Evolutionary conservation across 2,113 vertebrate genomes (phyloP).

Genomic region (Mustela lutreola): DNA sequence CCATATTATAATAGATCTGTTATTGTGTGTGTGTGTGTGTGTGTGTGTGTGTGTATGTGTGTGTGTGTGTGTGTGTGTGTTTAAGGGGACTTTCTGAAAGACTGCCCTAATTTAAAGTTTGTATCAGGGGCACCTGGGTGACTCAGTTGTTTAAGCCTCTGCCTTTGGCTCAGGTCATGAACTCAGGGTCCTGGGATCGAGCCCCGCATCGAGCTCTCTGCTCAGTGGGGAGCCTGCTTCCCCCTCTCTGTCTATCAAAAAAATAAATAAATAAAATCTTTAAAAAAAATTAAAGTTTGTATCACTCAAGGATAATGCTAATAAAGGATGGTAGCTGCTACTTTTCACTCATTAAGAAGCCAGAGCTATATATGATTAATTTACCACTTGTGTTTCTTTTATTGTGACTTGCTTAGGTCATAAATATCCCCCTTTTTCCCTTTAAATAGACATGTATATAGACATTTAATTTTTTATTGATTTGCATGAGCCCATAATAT

Average conservation of each 20-base stretch:
- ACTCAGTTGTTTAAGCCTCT: no score
- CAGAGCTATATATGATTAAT: not conserved
- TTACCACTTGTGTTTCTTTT: not conserved
- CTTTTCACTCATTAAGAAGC: not conserved
- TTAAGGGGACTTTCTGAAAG: not conserved
- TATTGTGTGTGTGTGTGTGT: not conserved
- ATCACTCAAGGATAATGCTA: not conserved
- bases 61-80: not conserved
- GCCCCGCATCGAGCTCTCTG: no score
- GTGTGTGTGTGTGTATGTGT: not conserved
- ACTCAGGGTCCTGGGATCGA: no score
- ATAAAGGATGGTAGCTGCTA: not conserved
- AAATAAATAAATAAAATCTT: no score
- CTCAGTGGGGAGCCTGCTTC: no score
- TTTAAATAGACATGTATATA: not conserved
- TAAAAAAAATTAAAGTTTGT: not conserved
- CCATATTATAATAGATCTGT: not conserved
- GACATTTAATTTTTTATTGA: not conserved
- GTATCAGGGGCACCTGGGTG: not conserved
- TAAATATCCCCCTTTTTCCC: not conserved
- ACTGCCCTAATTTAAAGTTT: not conserved
- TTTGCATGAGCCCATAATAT: not conserved
- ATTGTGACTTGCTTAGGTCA: not conserved
- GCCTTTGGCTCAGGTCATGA: no score
- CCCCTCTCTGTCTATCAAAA: no score